These are phyloP conservation scores for Petrolisthes manimaculis DNA, from an alignment of 2,888 invertebrate species.

Conservation along the genomic window DNA sequence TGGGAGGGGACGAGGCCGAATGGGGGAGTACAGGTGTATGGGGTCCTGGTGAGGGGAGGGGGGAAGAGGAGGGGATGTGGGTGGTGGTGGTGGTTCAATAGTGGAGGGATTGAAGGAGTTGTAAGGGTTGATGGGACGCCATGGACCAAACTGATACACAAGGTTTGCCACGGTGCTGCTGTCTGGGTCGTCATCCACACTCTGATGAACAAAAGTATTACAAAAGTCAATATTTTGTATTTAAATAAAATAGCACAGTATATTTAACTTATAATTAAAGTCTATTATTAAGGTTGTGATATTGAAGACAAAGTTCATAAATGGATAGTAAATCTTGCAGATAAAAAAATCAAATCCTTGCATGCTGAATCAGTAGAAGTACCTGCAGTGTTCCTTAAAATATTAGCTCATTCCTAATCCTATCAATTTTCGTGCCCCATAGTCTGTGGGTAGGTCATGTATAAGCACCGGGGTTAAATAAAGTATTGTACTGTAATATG, in stretches of 20 bases:
- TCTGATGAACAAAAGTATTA: not conserved
- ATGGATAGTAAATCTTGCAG: too few relatives aligned
- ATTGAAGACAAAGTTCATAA: too few relatives aligned
- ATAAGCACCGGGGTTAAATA: not conserved
- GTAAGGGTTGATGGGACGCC: slow-evolving; percentile 53
- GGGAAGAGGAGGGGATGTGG: not conserved
- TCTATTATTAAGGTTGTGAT: too few relatives aligned
- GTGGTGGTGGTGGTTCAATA: slow-evolving; percentile 1
- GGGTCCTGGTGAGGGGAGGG: not conserved
- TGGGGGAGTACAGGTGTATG: not conserved
- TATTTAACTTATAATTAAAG: too few relatives aligned
- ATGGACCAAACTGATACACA: slow-evolving; percentile 54
- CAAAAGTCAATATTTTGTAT: too few relatives aligned
- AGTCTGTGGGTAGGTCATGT: not conserved
- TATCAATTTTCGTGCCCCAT: not conserved
- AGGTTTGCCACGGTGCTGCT: slow-evolving; percentile 56
- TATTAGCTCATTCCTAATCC: too few relatives aligned
- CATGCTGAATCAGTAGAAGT: not conserved
- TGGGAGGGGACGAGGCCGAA: not conserved
- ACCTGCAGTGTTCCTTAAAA: too few relatives aligned
- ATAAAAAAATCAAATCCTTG: not conserved
- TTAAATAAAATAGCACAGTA: too few relatives aligned
- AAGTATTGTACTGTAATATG: not conserved
- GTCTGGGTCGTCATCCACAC: slow-evolving; percentile 7
- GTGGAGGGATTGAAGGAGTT: not conserved